Conservation (phyloP, 2,797 vertebrate genomes). For the Linurgus olivaceus region DNA sequence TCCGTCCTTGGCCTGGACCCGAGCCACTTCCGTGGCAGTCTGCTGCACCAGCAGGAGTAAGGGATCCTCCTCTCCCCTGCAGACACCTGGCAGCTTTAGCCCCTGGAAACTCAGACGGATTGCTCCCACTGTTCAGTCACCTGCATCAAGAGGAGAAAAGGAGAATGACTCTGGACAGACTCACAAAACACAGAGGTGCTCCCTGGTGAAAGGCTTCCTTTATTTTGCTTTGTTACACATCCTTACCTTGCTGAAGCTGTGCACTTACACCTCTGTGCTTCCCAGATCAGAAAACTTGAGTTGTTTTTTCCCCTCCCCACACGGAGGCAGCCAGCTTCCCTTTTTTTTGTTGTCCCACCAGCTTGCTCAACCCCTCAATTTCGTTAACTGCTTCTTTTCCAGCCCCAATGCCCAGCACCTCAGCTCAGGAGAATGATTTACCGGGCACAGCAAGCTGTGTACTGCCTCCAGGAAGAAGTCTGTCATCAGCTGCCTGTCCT, state of each 20-base stretch:
- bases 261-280: neutral
- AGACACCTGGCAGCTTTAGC: neutral
- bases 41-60: neutral
- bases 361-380: neutral
- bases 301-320: neutral
- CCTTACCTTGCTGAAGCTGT: neutral
- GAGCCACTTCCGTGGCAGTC: neutral
- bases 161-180: neutral
- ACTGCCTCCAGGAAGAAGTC: neutral
- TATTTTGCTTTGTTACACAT: neutral
- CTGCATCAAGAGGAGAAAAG: neutral
- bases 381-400: neutral
- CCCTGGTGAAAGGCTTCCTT: neutral
- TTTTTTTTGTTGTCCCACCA: neutral
- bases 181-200: neutral
- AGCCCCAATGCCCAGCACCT: neutral
- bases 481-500: neutral
- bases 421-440: neutral
- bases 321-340: neutral
- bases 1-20: rapidly evolving
- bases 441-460: neutral
- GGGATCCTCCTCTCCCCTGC: neutral
- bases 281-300: neutral
- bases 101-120: neutral
- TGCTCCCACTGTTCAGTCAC: neutral